Conservation (phyloP, 2,888 invertebrate genomes). For the Tridacna gigas region DNA sequence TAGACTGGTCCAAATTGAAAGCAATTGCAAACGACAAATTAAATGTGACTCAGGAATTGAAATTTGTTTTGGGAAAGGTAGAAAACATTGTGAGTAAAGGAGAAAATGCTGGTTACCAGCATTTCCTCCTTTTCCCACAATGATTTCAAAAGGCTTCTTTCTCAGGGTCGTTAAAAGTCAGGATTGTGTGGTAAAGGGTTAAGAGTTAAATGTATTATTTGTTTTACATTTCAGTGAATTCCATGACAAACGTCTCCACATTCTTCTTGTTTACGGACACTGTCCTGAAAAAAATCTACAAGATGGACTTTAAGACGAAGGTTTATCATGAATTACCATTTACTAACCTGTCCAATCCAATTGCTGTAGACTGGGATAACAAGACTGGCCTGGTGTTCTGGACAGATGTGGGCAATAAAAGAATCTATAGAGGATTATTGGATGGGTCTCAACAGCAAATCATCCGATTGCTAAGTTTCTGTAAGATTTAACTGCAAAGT, state of each 20-base stretch:
- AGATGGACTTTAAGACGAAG: slow-evolving; percentile 11
- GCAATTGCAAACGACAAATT: no score
- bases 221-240: neutral
- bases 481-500: neutral
- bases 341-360: neutral
- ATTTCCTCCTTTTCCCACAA: neutral
- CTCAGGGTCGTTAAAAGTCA: neutral
- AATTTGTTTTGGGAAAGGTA: no score
- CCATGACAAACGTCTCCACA: neutral
- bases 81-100: no score
- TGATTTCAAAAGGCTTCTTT: neutral
- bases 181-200: no score
- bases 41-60: no score
- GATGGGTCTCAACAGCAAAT: slow-evolving; percentile 1
- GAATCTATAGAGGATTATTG: neutral
- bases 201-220: neutral
- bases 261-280: slow-evolving; percentile 20
- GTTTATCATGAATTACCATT: neutral
- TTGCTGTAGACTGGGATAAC: slow-evolving; percentile 2
- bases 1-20: no score
- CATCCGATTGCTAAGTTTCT: neutral
- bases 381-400: slow-evolving; percentile 13
- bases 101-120: no score
- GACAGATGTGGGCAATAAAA: slow-evolving; percentile 14
- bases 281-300: neutral